phyloP scores from a whole-genome alignment of 2,113 vertebrate genomes.

The Athene noctua region DNA sequence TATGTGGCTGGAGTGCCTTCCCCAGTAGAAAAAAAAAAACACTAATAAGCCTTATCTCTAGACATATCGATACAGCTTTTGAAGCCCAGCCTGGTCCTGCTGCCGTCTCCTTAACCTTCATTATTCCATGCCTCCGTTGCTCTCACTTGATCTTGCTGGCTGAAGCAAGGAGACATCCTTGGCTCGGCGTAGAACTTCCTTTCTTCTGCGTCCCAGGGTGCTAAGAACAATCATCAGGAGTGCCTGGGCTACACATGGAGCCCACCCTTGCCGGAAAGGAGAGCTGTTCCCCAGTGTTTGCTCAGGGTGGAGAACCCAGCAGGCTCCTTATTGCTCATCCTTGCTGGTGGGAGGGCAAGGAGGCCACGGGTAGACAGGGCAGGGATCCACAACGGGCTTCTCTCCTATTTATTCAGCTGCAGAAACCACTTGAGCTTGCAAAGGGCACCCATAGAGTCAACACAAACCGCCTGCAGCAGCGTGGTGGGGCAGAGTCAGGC shows the following conservation, averaged over 20 bases:
- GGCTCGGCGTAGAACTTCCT: not conserved
- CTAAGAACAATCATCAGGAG: not conserved
- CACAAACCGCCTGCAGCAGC: not conserved
- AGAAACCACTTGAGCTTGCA: not conserved
- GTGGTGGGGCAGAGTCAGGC: not conserved
- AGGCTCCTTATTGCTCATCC: not conserved
- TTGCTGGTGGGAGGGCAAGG: not conserved
- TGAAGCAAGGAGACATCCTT: not conserved
- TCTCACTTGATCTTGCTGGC: not conserved
- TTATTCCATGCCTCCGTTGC: not conserved
- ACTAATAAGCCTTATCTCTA: not conserved
- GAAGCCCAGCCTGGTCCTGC: not conserved
- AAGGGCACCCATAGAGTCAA: not conserved
- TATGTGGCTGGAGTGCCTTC: rapidly evolving
- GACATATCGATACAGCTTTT: not conserved
- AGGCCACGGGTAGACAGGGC: not conserved
- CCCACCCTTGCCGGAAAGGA: not conserved
- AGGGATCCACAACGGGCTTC: not conserved
- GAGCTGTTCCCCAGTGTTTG: not conserved
- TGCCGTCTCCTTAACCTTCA: not conserved
- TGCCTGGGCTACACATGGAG: not conserved
- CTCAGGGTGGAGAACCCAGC: not conserved
- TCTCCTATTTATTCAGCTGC: conserved; percentile 50
- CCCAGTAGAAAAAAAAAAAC: rapidly evolving
- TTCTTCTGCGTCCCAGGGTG: not conserved